phyloP scores from a whole-genome alignment of 2,888 invertebrate genomes.

The Silvanus unidentatus region DNA sequence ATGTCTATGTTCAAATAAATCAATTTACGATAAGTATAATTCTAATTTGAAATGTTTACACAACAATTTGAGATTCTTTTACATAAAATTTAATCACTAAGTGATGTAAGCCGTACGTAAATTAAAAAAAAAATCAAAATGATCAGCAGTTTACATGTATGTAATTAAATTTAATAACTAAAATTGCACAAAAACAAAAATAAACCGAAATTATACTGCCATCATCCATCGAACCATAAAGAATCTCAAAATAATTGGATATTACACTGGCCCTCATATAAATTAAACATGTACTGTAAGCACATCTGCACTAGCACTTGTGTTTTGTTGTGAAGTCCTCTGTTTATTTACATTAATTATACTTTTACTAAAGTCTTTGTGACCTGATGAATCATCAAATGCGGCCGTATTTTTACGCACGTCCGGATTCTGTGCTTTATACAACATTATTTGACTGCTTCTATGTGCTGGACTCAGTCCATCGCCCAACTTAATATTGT shows the following conservation, averaged over 20 bases:
- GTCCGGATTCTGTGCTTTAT: constrained; percentile 80
- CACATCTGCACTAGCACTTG: constrained; percentile 45
- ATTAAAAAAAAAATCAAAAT: constrained; percentile 10
- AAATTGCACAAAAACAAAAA: constrained; percentile 25
- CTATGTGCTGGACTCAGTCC: constrained; percentile 48
- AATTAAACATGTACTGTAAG: constrained; percentile 53
- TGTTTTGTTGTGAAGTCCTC: constrained; percentile 42
- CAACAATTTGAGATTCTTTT: not conserved
- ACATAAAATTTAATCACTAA: constrained; percentile 7
- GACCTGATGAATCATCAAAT: constrained; percentile 51
- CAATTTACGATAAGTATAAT: not conserved
- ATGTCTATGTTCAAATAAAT: not conserved
- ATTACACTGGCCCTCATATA: constrained; percentile 35
- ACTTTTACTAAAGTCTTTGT: constrained; percentile 73
- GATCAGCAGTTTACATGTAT: not conserved
- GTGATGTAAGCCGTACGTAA: constrained; percentile 12
- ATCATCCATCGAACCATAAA: not conserved
- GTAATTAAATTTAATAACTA: constrained; percentile 17
- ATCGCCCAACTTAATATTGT: constrained; percentile 34
- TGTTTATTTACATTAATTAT: constrained; percentile 56
- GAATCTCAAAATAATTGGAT: constrained; percentile 8
- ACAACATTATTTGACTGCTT: constrained; percentile 62
- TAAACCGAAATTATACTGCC: constrained; percentile 10
- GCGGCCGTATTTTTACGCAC: constrained; percentile 76
- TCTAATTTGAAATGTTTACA: not conserved